Base-by-base conservation (phyloP, 2,888 invertebrate species). In the Prosapia bicincta region DNA sequence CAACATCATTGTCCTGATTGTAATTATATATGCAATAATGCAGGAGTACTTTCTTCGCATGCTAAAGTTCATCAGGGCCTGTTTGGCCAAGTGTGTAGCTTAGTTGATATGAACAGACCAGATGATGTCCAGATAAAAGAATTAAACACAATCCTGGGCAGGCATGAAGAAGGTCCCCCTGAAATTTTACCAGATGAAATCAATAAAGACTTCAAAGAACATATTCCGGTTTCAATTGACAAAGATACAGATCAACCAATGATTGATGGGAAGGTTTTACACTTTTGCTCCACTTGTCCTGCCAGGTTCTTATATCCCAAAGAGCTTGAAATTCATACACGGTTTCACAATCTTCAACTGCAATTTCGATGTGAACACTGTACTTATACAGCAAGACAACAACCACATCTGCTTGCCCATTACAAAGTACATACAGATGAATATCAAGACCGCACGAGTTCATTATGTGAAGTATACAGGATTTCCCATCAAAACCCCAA, bases 221-320 rank as follows among this genome's bases (percentile, higher is more conserved):
- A 28, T 30, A 23, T 20, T 38, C 3, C 74, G 15, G 25, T 32
- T 13, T 54, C 65, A 3, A 54, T 26, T 13, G 76, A 76, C 13
- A 66, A 43, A 24, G 78, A 79, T 25, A 77, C 78, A 66, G 79
- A 79, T 25, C 80, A 81, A 72, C 77, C 80, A n/a, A 75, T 83
- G n/a, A 74, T 79, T 5, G 79, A 80, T 25, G 84, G 85, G 43
- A 85, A 85, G 74, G 80, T 87, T 6, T 83, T 94, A 74, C 90
- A 90, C 82, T 94, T 93, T 83, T 96, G 96, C 84, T 88, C 89
- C 77, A 90, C 92, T 80, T 96, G 96, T 84, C 96, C 96, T 0
- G 94, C 95, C 0, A 89, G 95, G 83, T 96, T 91, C 85, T 89
- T 94, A 78, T 90, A 90, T 80, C 91, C 91, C 79, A 89, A 89